Evolutionary conservation across 2,113 vertebrate species (phyloP).

Genomic region (Caracal caracal): DNA sequence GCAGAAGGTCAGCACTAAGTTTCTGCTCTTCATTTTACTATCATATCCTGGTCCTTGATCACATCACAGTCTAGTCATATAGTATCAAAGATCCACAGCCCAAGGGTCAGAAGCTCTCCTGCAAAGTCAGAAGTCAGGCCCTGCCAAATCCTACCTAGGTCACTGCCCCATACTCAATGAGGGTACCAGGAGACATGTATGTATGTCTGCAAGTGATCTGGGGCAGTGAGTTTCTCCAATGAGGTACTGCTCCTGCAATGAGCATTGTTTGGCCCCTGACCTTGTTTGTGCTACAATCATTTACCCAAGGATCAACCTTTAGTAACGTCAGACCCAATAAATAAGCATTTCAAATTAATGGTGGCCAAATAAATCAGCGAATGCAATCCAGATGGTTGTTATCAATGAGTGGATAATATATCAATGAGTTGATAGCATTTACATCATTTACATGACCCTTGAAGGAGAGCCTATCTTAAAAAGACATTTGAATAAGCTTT

Average conservation of each 20-base stretch:
- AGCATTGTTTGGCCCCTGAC: fast-evolving
- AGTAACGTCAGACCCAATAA: neutral
- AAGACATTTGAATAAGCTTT: neutral
- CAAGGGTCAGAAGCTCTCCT: neutral
- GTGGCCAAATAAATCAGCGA: neutral
- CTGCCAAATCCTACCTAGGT: neutral
- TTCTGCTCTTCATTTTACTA: neutral
- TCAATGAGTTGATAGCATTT: neutral
- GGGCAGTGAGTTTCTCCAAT: neutral
- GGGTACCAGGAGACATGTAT: fast-evolving
- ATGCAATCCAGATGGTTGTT: neutral
- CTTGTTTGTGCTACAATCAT: neutral
- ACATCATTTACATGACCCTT: neutral
- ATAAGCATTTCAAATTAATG: neutral
- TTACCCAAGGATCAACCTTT: neutral
- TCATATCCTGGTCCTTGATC: neutral
- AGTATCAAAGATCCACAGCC: neutral
- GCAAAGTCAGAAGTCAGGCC: neutral
- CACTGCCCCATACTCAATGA: neutral
- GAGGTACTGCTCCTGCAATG: neutral
- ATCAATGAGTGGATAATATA: neutral
- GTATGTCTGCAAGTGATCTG: neutral
- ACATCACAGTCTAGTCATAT: neutral
- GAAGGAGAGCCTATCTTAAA: neutral
- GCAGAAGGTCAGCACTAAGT: neutral